A percentile compares a stretch with the other conserved stretches of the same genome.
These are phyloP conservation scores for Taurulus bubalis DNA, from an alignment of 2,113 vertebrate species.

Conservation along the genomic window DNA sequence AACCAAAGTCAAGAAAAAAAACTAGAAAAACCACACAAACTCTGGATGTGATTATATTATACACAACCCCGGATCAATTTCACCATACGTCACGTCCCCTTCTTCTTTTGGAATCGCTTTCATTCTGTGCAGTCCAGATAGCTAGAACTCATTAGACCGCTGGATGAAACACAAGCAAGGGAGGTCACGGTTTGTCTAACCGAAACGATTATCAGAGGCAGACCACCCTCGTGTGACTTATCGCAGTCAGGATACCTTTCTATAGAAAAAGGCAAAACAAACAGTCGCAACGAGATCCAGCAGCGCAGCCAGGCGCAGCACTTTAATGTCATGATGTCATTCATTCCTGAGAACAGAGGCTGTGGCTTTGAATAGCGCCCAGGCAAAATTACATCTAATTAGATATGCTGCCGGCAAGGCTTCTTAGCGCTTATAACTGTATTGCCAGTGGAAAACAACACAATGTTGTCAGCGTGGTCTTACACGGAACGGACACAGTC, in stretches of 20 bases:
- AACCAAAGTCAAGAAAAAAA: neutral
- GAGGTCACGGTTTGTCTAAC: constrained; percentile 47
- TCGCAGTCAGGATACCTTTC: constrained; percentile 44
- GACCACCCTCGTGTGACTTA: constrained; percentile 49
- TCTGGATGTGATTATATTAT: constrained; percentile 37
- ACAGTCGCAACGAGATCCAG: constrained; percentile 37
- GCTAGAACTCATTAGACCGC: constrained; percentile 69
- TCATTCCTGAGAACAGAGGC: constrained; percentile 42
- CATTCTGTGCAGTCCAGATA: constrained; percentile 54
- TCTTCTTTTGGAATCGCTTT: constrained; percentile 27
- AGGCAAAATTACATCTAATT: constrained; percentile 62
- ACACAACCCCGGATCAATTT: constrained; percentile 56
- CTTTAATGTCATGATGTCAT: constrained; percentile 54
- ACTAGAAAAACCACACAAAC: constrained; percentile 15
- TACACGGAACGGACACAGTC: constrained; percentile 37
- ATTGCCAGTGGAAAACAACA: constrained; percentile 39
- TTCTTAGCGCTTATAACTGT: constrained; percentile 28
- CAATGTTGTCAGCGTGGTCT: constrained; percentile 44
- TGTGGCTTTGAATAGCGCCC: constrained; percentile 58
- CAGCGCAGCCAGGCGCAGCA: constrained; percentile 40
- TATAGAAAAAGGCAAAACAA: constrained; percentile 49
- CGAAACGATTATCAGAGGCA: constrained; percentile 45
- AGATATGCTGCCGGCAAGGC: constrained; percentile 52
- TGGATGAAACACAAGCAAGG: constrained; percentile 51
- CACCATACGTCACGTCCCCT: constrained; percentile 34